These are phyloP conservation scores for Standfussiana lucernea DNA, from an alignment of 2,888 invertebrate genomes.

Conservation along the genomic window DNA sequence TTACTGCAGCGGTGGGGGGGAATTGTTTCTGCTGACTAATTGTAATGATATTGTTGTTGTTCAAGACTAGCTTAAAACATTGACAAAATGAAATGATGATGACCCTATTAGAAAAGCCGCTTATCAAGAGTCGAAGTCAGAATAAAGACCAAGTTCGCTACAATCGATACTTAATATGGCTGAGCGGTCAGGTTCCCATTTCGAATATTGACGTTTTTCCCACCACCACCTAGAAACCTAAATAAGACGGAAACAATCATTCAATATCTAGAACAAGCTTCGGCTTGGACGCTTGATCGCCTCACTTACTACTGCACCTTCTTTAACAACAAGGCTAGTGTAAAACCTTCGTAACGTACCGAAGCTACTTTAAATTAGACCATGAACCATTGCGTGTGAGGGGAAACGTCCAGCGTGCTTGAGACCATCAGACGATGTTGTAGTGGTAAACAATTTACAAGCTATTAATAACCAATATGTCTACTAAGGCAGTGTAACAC, in stretches of 20 bases:
- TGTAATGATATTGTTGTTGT: not conserved
- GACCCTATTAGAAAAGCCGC: not conserved
- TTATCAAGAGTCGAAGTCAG: not conserved
- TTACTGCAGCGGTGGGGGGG: not conserved
- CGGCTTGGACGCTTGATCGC: conserved; percentile 17
- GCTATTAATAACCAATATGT: conserved; percentile 46
- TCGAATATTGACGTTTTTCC: conserved; percentile 37
- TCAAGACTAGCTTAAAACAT: not conserved
- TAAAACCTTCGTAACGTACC: conserved; percentile 21
- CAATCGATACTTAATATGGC: conserved; percentile 18
- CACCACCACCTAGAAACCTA: conserved; percentile 47
- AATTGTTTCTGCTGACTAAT: not conserved
- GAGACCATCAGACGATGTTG: conserved; percentile 36
- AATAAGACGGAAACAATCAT: conserved; percentile 42
- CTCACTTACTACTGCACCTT: conserved; percentile 39
- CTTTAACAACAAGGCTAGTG: not conserved
- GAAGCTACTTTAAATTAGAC: conserved; percentile 13
- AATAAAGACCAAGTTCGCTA: not conserved
- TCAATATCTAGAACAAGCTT: conserved; percentile 44
- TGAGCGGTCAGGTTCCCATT: conserved; percentile 27
- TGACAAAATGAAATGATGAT: not conserved
- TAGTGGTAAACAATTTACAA: conserved; percentile 47
- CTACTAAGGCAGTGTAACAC: conserved; percentile 22
- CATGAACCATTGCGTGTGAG: conserved; percentile 51
- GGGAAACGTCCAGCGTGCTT: conserved; percentile 30